Evolutionary conservation across 2,888 invertebrate genomes (phyloP).

Genomic region (Leptothorax acervorum): DNA sequence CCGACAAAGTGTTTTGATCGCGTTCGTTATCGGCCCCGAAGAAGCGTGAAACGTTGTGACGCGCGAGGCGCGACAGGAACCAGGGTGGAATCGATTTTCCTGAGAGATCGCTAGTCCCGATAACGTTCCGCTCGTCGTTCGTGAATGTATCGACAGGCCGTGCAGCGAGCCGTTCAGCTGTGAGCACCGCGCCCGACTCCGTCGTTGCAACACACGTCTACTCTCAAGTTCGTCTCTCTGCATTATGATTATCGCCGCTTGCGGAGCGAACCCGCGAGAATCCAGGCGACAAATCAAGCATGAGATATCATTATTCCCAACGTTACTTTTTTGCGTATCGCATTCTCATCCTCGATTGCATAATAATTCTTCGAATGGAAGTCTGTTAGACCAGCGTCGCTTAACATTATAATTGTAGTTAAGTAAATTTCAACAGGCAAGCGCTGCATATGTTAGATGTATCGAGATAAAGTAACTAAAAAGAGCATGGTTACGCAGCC

Average conservation of each 20-base stretch:
- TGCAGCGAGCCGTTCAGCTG: slow-evolving; percentile 60
- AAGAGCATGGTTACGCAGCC: neutral
- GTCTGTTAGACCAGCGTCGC: neutral
- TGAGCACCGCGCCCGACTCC: slow-evolving; percentile 41
- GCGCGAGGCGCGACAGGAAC: slow-evolving; percentile 78
- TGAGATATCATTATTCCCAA: slow-evolving; percentile 20
- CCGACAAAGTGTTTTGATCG: slow-evolving; percentile 75
- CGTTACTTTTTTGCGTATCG: neutral
- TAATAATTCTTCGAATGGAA: neutral
- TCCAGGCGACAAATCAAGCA: slow-evolving; percentile 23
- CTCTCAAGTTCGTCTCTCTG: slow-evolving; percentile 68
- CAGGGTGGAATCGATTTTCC: slow-evolving; percentile 74
- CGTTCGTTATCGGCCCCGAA: slow-evolving; percentile 71
- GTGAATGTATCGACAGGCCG: slow-evolving; percentile 59
- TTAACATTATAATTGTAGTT: neutral
- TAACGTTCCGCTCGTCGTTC: slow-evolving; percentile 64
- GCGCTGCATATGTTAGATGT: neutral
- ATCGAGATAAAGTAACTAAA: neutral
- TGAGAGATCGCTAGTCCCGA: slow-evolving; percentile 60
- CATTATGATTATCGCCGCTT: slow-evolving; percentile 71
- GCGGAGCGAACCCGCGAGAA: neutral
- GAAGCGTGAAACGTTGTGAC: slow-evolving; percentile 80
- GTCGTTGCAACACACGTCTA: slow-evolving; percentile 48
- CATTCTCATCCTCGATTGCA: slow-evolving; percentile 6
- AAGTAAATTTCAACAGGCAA: neutral